Evolutionary conservation across 2,113 vertebrate genomes (phyloP).

Genomic region (Sebastes schlegelii): DNA sequence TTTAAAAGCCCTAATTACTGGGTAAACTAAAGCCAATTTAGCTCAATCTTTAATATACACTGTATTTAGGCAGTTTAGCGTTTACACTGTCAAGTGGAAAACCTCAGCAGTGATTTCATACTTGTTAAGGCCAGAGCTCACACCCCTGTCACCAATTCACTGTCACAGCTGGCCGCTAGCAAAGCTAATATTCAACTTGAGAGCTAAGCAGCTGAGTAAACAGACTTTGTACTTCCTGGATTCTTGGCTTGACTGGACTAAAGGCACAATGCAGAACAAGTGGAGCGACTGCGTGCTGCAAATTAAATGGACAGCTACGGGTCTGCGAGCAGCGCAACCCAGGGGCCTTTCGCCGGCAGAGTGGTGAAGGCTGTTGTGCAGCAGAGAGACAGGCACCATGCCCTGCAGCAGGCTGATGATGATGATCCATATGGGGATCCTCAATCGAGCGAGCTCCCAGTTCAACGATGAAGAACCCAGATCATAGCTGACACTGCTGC

Average conservation of each 20-base stretch:
- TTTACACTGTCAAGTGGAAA: slow-evolving; percentile 27
- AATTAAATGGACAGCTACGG: slow-evolving; percentile 65
- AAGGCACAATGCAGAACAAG: slow-evolving; percentile 63
- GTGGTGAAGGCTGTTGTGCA: slow-evolving; percentile 36
- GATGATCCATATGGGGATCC: slow-evolving; percentile 68
- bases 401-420: slow-evolving; percentile 58
- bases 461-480: slow-evolving; percentile 61
- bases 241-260: slow-evolving; percentile 51
- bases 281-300: slow-evolving; percentile 46
- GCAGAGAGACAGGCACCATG: slow-evolving; percentile 52
- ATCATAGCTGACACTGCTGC: slow-evolving; percentile 67
- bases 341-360: slow-evolving; percentile 41
- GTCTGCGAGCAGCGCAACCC: slow-evolving; percentile 36
- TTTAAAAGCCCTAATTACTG: too few species aligned
- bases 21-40: slow-evolving; percentile 4
- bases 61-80: background rate
- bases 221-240: slow-evolving; percentile 55
- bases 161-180: slow-evolving; percentile 41
- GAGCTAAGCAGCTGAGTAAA: slow-evolving; percentile 63
- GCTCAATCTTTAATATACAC: background rate
- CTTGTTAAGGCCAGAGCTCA: slow-evolving; percentile 28
- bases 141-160: slow-evolving; percentile 40
- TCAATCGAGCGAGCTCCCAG: slow-evolving; percentile 58
- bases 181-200: slow-evolving; percentile 58
- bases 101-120: slow-evolving; percentile 24